Evolutionary conservation across 2,888 invertebrate species (phyloP).

Genomic region (Dioctria rufipes): DNA sequence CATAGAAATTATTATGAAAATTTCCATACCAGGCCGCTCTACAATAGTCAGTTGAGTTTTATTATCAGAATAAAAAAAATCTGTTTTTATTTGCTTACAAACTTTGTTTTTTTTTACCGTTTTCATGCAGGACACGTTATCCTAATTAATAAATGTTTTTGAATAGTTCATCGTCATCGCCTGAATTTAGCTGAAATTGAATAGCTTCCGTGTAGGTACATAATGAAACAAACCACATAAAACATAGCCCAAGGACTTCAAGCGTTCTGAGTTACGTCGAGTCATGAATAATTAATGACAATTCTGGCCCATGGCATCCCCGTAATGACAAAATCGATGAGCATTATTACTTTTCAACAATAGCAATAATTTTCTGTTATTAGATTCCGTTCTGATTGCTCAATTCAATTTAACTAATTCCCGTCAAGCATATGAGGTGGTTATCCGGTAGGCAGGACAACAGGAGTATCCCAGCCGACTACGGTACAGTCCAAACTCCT

Average conservation of each 20-base stretch:
- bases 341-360: slow-evolving; percentile 40
- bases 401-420: slow-evolving; percentile 52
- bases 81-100: no score
- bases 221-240: neutral
- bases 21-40: no score
- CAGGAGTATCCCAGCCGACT: neutral
- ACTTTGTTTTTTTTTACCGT: no score
- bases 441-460: neutral
- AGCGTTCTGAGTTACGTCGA: neutral
- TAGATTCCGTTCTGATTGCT: slow-evolving; percentile 48
- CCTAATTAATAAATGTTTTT: no score
- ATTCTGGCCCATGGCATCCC: neutral
- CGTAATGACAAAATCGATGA: slow-evolving; percentile 49
- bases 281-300: slow-evolving; percentile 40
- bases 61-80: no score
- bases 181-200: neutral
- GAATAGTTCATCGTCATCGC: neutral
- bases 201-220: neutral
- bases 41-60: no score
- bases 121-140: no score
- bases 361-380: slow-evolving; percentile 46
- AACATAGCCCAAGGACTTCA: no score
- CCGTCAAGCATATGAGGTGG: neutral
- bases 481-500: neutral
- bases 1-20: no score